These are phyloP conservation scores for Bubo bubo DNA, from an alignment of 2,113 vertebrate genomes.

Conservation along the genomic window DNA sequence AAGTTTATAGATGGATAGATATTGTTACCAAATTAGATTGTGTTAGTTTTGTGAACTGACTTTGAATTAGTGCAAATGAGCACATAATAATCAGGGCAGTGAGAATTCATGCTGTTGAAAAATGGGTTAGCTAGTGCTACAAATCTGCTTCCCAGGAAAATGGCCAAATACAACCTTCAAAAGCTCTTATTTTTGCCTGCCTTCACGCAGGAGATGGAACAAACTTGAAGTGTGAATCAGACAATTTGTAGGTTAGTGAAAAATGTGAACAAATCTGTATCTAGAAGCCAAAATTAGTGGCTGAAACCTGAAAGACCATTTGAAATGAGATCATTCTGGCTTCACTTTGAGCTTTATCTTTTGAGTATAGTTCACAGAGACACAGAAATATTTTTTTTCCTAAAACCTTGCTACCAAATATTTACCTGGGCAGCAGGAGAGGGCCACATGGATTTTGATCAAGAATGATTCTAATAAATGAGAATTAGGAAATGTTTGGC, in stretches of 20 bases:
- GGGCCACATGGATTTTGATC: not conserved
- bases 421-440: not conserved
- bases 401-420: not conserved
- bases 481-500: not conserved
- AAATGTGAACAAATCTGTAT: not conserved
- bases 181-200: not conserved
- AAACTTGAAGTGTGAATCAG: not conserved
- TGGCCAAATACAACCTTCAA: constrained; percentile 17
- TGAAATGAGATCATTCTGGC: not conserved
- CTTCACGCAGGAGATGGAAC: not conserved
- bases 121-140: constrained; percentile 43
- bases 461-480: not conserved
- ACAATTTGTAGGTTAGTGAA: not conserved
- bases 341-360: not conserved
- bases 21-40: not conserved
- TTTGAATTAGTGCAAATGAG: constrained; percentile 49
- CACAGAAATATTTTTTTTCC: not conserved
- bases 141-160: constrained; percentile 58
- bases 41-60: constrained; percentile 30
- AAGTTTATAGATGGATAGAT: not conserved
- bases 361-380: not conserved
- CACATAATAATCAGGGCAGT: constrained; percentile 54
- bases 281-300: not conserved
- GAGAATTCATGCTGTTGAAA: constrained; percentile 58
- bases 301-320: not conserved